Evolutionary conservation across 2,888 invertebrate genomes (phyloP).

Genomic region (Cephus pygmeus): DNA sequence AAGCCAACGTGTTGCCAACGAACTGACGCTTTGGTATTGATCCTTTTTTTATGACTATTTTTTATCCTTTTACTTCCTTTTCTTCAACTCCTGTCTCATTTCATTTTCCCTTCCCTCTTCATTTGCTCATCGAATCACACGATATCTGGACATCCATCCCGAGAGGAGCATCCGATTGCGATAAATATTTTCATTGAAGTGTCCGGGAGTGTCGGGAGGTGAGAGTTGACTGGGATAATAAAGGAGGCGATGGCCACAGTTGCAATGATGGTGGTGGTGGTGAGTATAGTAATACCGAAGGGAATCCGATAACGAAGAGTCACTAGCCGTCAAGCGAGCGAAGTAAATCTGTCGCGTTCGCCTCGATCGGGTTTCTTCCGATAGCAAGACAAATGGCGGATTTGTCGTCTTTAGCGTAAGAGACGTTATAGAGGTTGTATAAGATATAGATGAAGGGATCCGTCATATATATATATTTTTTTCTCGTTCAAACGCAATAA

Average conservation of each 20-base stretch:
- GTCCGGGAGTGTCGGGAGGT: neutral
- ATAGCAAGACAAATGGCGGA: neutral
- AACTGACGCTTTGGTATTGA: neutral
- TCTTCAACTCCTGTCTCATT: neutral
- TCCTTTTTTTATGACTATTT: neutral
- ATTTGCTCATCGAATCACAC: neutral
- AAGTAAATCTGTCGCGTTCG: neutral
- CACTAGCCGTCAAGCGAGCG: neutral
- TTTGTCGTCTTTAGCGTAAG: neutral
- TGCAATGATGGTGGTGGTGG: neutral
- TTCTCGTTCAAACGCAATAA: neutral
- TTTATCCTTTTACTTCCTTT: neutral
- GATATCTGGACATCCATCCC: neutral
- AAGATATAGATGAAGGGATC: neutral
- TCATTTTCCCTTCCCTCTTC: neutral
- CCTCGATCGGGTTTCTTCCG: neutral
- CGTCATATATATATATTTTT: neutral
- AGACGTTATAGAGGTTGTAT: neutral
- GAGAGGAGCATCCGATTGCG: neutral
- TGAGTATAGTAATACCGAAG: neutral
- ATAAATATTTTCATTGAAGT: neutral
- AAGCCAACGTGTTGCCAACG: neutral
- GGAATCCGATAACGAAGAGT: neutral
- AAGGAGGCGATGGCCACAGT: neutral
- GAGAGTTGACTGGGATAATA: neutral